Evolutionary conservation across 2,113 vertebrate species (phyloP).

Genomic region (Myotis brandtii): DNA sequence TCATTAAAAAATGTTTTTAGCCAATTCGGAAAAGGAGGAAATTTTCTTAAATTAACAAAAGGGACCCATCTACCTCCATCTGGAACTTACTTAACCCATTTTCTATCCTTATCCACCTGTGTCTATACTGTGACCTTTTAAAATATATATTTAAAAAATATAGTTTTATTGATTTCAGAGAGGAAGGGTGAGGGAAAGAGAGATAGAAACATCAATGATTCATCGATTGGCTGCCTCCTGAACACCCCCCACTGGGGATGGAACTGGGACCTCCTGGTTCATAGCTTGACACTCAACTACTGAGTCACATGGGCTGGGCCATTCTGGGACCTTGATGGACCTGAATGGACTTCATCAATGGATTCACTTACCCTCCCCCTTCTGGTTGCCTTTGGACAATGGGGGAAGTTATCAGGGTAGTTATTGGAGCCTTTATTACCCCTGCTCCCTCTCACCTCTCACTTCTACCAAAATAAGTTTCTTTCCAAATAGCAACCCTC

Average conservation of each 20-base stretch:
- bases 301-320: no score
- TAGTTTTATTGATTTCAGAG: no score
- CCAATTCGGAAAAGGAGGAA: neutral
- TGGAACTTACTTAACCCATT: neutral
- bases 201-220: no score
- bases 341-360: neutral
- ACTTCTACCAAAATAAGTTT: neutral
- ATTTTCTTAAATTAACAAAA: neutral
- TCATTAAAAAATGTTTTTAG: neutral
- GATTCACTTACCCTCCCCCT: neutral
- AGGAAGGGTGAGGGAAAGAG: no score
- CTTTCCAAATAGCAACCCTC: neutral
- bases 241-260: no score
- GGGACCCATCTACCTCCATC: neutral
- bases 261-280: no score
- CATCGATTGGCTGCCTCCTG: no score
- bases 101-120: neutral
- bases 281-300: no score
- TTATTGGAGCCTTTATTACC: neutral
- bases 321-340: neutral
- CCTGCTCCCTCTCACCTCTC: neutral
- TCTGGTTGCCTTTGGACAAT: neutral
- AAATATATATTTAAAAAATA: no score
- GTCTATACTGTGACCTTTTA: no score
- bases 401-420: neutral